Conservation (phyloP, 1,140 invertebrate genomes). For the Vanessa tameamea region DNA sequence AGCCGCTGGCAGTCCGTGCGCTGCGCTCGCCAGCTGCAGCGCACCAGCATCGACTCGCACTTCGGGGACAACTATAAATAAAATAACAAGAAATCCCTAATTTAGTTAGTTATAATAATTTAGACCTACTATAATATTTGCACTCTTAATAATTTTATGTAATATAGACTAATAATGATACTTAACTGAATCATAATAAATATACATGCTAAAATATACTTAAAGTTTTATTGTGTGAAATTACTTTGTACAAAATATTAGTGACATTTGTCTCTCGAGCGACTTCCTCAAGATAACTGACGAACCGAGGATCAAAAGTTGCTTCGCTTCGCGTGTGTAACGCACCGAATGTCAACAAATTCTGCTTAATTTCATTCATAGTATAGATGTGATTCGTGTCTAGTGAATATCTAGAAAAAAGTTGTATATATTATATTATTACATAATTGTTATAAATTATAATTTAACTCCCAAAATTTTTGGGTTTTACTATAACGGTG, state of each 20-base stretch:
- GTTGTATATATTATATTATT: neutral
- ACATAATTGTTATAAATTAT: too few species aligned
- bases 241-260: slow-evolving; percentile 49
- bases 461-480: too few species aligned
- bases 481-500: too few species aligned
- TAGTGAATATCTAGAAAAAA: slow-evolving; percentile 35
- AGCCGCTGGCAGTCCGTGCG: slow-evolving; percentile 40
- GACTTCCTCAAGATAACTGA: slow-evolving; percentile 34
- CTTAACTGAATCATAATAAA: too few species aligned
- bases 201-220: too few species aligned
- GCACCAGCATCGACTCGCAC: slow-evolving; percentile 45
- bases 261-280: slow-evolving; percentile 48
- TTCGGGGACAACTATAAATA: slow-evolving; percentile 49
- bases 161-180: too few species aligned
- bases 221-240: neutral
- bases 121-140: too few species aligned
- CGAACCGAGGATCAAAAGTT: slow-evolving; percentile 37
- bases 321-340: slow-evolving; percentile 24
- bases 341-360: slow-evolving; percentile 47
- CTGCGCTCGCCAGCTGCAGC: slow-evolving; percentile 48
- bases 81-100: neutral
- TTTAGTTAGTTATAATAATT: too few species aligned
- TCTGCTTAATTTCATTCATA: slow-evolving; percentile 37
- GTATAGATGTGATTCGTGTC: slow-evolving; percentile 43
- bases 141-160: too few species aligned